Evolutionary conservation across 2,888 invertebrate genomes (phyloP).

Genomic region (Melipona beecheii): DNA sequence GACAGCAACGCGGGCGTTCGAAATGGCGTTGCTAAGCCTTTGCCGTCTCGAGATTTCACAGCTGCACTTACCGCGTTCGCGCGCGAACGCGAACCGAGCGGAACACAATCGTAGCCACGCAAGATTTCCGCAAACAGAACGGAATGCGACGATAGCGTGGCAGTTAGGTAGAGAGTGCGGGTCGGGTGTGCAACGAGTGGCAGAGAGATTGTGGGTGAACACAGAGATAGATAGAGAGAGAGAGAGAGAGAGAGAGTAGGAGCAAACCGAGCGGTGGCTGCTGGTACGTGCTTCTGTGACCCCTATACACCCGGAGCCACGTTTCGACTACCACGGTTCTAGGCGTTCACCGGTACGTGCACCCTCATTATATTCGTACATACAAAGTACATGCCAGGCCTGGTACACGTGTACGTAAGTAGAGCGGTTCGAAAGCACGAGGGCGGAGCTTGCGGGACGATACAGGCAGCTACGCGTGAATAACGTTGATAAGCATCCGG

Average conservation of each 20-base stretch:
- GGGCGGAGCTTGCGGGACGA: slow-evolving; percentile 47
- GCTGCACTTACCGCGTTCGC: slow-evolving; percentile 28
- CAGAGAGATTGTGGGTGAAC: not conserved
- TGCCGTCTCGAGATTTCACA: slow-evolving; percentile 36
- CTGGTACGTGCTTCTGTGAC: slow-evolving; percentile 66
- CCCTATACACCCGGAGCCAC: slow-evolving; percentile 58
- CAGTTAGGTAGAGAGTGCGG: slow-evolving; percentile 57
- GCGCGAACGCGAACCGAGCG: not conserved
- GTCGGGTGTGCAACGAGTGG: slow-evolving; percentile 37
- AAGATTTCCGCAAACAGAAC: slow-evolving; percentile 63
- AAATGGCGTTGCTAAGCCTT: not conserved
- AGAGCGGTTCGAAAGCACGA: slow-evolving; percentile 43
- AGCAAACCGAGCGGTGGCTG: slow-evolving; percentile 58
- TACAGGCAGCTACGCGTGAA: slow-evolving; percentile 66
- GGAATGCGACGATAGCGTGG: slow-evolving; percentile 65
- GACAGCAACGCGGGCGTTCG: not conserved
- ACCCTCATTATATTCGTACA: slow-evolving; percentile 72
- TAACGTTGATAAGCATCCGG: slow-evolving; percentile 75
- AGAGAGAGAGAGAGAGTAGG: not conserved
- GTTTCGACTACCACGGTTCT: slow-evolving; percentile 69
- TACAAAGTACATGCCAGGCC: slow-evolving; percentile 18
- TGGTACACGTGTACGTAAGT: slow-evolving; percentile 30
- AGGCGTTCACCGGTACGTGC: slow-evolving; percentile 57
- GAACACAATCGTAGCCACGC: slow-evolving; percentile 38
- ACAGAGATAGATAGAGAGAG: not conserved